Base-by-base conservation (phyloP, 2,797 vertebrate genomes). In the Prunella strophiata region DNA sequence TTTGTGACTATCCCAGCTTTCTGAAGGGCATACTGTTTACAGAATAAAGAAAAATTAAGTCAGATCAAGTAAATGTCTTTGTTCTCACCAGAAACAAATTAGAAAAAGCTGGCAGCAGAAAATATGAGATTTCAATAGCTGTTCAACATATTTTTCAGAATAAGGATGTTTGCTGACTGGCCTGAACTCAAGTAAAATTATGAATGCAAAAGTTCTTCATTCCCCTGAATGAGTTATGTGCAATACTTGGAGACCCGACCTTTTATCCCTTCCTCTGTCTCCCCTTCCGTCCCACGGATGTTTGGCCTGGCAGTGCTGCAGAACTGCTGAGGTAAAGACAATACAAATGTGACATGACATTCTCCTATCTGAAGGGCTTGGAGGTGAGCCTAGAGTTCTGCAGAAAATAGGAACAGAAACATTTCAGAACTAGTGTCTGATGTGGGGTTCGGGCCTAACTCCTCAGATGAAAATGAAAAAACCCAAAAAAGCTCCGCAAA, bases 131-230 rank as follows among this genome's bases (percentile, higher is more conserved):
- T 90, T 90, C 57, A 73, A 67, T 93, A 88, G 45, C 51, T 76
- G 48, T 66, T 52, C 55, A 73, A 70, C 34, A 16, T 72, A 36
- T 63, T 92, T 84, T 85, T 88, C 62, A 89, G 48, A 89, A 81
- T 66, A 93, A 79, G 48, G 51, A 85, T 86, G 62, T 89, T 95
- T 93, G 84, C 52, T 91, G 54, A 68, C 89, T 86, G 85, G 79
- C 66, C n/a, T 50, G 58, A 89, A 74, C 62, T 85, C 79, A 85
- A 89, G 32, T 48, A 77, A 94, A 87, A 92, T 88, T 72, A 43
- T 45, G 73, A 89, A 77, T 17, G 17, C 40, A 62, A 40, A 65
- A 96, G 52, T 59, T 88, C 34, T 86, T 84, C 38, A 45, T 84
- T 70, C 22, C 16, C 14, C 45, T 66, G 52, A 57, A 11, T 66